Evolutionary conservation across 2,113 vertebrate genomes (phyloP).

Genomic region (Rhinopithecus roxellana): DNA sequence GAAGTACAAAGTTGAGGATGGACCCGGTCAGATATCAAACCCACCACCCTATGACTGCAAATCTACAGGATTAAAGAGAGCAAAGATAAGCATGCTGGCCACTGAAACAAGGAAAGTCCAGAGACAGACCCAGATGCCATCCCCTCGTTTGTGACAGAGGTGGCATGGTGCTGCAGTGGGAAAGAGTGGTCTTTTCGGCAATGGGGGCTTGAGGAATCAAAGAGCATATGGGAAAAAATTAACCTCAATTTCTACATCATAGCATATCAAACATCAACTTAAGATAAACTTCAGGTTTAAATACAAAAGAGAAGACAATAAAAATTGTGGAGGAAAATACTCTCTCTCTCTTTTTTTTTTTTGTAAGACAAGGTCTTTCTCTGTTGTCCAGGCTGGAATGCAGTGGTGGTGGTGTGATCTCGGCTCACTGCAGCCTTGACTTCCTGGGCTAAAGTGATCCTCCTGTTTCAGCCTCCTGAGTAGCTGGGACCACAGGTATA

Average conservation of each 20-base stretch:
- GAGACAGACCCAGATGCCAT: fast-evolving
- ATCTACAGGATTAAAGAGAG: neutral
- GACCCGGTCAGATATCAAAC: fast-evolving
- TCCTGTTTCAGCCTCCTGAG: too few species aligned
- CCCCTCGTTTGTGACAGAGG: fast-evolving
- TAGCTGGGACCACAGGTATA: too few species aligned
- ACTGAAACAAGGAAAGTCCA: fast-evolving
- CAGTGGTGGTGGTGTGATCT: too few species aligned
- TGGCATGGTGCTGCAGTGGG: fast-evolving
- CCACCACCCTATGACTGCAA: fast-evolving
- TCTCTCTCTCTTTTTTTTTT: too few species aligned
- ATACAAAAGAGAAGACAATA: neutral
- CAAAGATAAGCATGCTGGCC: neutral
- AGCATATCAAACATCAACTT: neutral
- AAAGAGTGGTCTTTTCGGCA: fast-evolving
- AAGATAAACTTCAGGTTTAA: neutral
- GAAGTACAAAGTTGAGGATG: neutral
- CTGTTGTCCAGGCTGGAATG: too few species aligned
- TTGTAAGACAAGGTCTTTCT: too few species aligned
- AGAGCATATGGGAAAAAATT: too few species aligned
- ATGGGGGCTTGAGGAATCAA: too few species aligned
- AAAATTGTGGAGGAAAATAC: too few species aligned
- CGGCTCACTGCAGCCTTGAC: too few species aligned
- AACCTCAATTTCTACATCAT: fast-evolving
- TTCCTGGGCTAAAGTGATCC: too few species aligned